phyloP scores from a whole-genome alignment of 2,797 vertebrate genomes.

The Peromyscus eremicus region DNA sequence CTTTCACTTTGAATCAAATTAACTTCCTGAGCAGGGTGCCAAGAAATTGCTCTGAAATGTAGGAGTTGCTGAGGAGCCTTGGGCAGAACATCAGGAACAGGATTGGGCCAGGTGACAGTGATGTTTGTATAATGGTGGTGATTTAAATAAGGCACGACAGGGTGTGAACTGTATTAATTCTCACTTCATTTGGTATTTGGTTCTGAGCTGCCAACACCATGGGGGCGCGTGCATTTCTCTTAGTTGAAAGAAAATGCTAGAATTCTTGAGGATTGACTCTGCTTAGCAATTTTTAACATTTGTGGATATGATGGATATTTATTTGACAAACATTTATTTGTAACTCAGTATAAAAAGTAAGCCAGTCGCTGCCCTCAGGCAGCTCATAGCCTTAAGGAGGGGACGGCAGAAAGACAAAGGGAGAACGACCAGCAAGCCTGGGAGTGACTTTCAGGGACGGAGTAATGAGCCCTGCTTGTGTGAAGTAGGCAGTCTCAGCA shows the following conservation, averaged over 20 bases:
- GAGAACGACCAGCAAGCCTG: not conserved
- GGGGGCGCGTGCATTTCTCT: constrained; percentile 55
- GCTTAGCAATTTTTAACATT: constrained; percentile 53
- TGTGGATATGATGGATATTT: constrained; percentile 31
- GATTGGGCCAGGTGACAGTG: constrained; percentile 72
- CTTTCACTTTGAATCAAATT: constrained; percentile 63
- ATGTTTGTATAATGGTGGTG: constrained; percentile 62
- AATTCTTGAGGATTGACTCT: constrained; percentile 41
- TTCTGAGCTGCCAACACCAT: constrained; percentile 51
- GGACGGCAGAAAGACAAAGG: not conserved
- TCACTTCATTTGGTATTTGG: constrained; percentile 74
- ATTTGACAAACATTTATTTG: constrained; percentile 46
- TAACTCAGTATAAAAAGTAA: constrained; percentile 44
- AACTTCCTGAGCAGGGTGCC: constrained; percentile 56
- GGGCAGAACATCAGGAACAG: constrained; percentile 61
- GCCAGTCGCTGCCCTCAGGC: not conserved
- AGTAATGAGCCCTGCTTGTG: not conserved
- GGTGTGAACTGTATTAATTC: constrained; percentile 75
- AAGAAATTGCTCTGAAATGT: constrained; percentile 54
- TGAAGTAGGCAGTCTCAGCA: not conserved
- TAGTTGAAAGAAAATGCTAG: constrained; percentile 65
- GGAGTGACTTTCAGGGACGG: not conserved
- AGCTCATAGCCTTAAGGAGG: not conserved
- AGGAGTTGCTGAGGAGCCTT: constrained; percentile 17
- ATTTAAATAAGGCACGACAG: constrained; percentile 74